Percentiles rank a stretch among this genome's conserved stretches.
Evolutionary conservation across 2,888 invertebrate species (phyloP).

Genomic region (Tortricodes alternella): DNA sequence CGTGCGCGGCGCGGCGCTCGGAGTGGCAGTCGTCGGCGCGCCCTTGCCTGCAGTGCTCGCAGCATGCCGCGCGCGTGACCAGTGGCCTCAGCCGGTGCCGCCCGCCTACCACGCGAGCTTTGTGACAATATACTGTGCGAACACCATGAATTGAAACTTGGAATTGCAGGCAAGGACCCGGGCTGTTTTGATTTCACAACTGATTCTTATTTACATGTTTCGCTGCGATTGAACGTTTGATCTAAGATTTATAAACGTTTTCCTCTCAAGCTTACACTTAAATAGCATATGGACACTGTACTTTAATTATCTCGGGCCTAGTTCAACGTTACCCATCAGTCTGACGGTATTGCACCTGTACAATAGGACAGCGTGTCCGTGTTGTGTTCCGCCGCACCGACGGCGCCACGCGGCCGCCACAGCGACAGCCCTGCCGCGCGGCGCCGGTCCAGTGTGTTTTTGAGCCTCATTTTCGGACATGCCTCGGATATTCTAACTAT

Average conservation of each 20-base stretch:
- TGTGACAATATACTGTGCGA: conserved; percentile 2
- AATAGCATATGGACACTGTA: too few species aligned
- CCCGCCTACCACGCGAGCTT: neutral
- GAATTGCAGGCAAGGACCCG: conserved; percentile 27
- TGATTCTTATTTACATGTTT: neutral
- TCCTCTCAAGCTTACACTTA: too few species aligned
- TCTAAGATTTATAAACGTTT: neutral
- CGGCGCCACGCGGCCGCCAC: too few species aligned
- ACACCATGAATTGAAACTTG: conserved; percentile 27
- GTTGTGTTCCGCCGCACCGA: too few species aligned
- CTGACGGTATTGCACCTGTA: too few species aligned
- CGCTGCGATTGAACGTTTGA: neutral
- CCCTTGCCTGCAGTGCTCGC: conserved; percentile 32
- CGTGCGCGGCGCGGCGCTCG: conserved; percentile 5
- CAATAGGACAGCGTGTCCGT: too few species aligned
- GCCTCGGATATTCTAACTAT: too few species aligned
- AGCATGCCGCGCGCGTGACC: conserved; percentile 16
- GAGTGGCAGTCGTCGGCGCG: conserved; percentile 31
- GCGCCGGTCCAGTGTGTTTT: too few species aligned
- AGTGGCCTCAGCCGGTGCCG: neutral
- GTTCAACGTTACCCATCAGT: too few species aligned
- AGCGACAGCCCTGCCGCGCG: too few species aligned
- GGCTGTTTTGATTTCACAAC: neutral
- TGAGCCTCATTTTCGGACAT: too few species aligned
- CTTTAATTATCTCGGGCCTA: too few species aligned